Evolutionary conservation across 2,888 invertebrate genomes (phyloP), one percentile per base, ranked within the genome.

Genomic region (Volucella inanis): DNA sequence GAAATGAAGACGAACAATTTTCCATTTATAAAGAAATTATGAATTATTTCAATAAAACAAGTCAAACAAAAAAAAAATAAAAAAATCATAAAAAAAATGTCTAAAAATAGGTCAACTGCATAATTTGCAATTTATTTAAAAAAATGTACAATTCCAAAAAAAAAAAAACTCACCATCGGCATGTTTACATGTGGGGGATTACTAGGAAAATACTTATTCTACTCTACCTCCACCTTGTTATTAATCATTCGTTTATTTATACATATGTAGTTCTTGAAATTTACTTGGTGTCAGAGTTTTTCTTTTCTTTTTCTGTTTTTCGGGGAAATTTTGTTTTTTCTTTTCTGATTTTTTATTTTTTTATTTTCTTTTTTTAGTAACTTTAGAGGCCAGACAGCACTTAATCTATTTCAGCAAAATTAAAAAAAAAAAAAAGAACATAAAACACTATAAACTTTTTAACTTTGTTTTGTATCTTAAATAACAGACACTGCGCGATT

Each of bases 1-100:
- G 84, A 83, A 67, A 74, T 61, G 61, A 81, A 85, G 81, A 72
- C 81, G 76, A 76, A 75, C 79, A 84, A 80, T 85, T 85, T 80
- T 85, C 72, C 71, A 77, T 77, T 85, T 81, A 62, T 64, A 52
- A 67, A 50, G 64, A 77, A 77, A 81, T 85, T 85, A 85, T 72
- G 68, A 77, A 72, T 72, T 77, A 85, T 85, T 80, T 45, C 47
- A 70, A 41, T 45, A 54, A 61, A 68, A 54, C 64, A 55, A 43
- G 22, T 52, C n/a, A 15, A 2, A 49, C 61, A 50, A 43, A 45
- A 61, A 59, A 38, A 45, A 55, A 11, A 45, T 38, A 59, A 59
- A 38, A 39, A 50, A 11, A 45, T 31, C 6, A 50, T 49, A 39
- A 8, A 31, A 75, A 15, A 49, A 22, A 18, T 18, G 2, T 49